Conservation (phyloP, 2,113 vertebrate species). For the Erpornis zantholeuca region DNA sequence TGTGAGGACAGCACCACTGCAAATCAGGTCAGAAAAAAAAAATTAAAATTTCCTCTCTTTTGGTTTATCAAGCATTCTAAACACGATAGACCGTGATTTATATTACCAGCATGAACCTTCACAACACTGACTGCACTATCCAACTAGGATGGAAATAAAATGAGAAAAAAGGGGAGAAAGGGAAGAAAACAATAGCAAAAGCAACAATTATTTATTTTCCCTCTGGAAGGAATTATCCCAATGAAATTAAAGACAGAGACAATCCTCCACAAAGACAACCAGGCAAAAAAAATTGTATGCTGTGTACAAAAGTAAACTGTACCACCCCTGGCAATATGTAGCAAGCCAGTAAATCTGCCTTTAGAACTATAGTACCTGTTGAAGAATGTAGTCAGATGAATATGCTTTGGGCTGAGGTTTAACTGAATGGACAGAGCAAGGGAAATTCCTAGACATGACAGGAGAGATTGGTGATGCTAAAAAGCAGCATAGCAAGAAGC, state of each 20-base stretch:
- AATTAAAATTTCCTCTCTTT: not conserved
- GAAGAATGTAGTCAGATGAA: not conserved
- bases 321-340: fast-evolving
- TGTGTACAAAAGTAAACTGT: not conserved
- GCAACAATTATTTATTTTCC: not conserved
- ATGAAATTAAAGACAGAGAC: not conserved
- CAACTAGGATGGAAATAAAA: not conserved
- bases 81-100: not conserved
- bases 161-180: not conserved
- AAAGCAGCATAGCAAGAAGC: not conserved
- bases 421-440: not conserved
- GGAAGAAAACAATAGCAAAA: not conserved
- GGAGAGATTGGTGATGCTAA: not conserved
- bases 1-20: not conserved
- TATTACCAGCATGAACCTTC: not conserved
- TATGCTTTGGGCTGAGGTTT: not conserved
- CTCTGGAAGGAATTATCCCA: not conserved
- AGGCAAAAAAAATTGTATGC: not conserved
- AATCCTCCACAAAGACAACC: not conserved
- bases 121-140: not conserved
- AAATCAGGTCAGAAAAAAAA: not conserved
- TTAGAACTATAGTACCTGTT: not conserved
- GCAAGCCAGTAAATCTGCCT: not conserved
- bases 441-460: not conserved
- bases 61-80: not conserved